Evolutionary conservation across 2,888 invertebrate genomes (phyloP), one percentile per base, ranked within the genome.

Genomic region (Calliphora vomitoria): DNA sequence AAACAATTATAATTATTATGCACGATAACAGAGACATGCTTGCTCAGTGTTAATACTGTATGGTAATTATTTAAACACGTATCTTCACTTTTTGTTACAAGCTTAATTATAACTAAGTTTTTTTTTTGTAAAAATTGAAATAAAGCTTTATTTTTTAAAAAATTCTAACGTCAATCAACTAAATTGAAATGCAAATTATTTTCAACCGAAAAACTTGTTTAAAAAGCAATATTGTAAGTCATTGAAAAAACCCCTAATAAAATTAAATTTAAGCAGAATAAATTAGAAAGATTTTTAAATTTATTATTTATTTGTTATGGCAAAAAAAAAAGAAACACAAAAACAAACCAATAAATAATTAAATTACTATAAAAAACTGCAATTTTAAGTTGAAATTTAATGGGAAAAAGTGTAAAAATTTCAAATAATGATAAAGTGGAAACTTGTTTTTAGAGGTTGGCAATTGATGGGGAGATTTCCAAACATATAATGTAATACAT

Each of bases 21-120:
- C 15, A 3, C 6, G 11, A 31, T 25, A 58, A 18, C 44, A 44
- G 38, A 31, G 10, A 2, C 58, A 58, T 20, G 58, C 13, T 3
- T 60, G 44, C 44, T 44, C 4, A 44, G n/a, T 53, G 31, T 31
- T 60, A 31, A 60, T 60, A 38, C 18, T 75, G 31, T 50, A 35
- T 50, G 35, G 8, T 64, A 38, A 53, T 64, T 76, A 64, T 64
- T 76, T 20, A n/a, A 76, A 64, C 50, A 76, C 50, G 76, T 64
- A 64, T 64, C 50, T 64, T 76, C 8, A 53, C 35, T 20, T 62
- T 75, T 47, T 47, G 31, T 35, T 60, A 44, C 60, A 74, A 44
- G 74, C 31, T 44, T 44, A 31, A 60, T 31, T 60, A 60, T 47
- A 47, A 75, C 18, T 62, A 58, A 53, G 0, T 38, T 58, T 58